Evolutionary conservation across 2,888 invertebrate genomes (phyloP).

Genomic region (Minunthozetes semirufus): DNA sequence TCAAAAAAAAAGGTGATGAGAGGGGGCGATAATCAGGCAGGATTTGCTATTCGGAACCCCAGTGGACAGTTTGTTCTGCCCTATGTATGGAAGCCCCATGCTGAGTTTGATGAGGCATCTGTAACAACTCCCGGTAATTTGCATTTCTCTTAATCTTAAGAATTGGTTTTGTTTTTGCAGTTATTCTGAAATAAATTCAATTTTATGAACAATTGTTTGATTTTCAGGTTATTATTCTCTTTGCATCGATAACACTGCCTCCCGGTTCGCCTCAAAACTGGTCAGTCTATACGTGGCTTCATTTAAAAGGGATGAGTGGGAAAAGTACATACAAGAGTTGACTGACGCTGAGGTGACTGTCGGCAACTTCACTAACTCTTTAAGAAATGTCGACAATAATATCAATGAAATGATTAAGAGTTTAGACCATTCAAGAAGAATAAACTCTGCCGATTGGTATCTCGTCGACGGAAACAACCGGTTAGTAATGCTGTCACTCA

Average conservation of each 20-base stretch:
- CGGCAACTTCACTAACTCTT: constrained; percentile 67
- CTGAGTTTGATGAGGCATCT: constrained; percentile 77
- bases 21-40: constrained; percentile 90
- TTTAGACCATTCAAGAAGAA: constrained; percentile 70
- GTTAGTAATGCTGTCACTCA: constrained; percentile 57
- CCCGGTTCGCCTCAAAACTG: constrained; percentile 78
- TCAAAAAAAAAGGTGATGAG: constrained; percentile 88
- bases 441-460: constrained; percentile 74
- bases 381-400: constrained; percentile 43
- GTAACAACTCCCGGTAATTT: constrained; percentile 57
- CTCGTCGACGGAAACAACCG: constrained; percentile 69
- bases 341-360: constrained; percentile 79
- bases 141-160: neutral
- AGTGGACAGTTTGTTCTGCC: constrained; percentile 75
- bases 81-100: constrained; percentile 80
- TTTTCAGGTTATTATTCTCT: constrained; percentile 68
- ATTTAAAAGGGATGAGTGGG: constrained; percentile 87
- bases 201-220: neutral
- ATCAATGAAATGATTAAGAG: constrained; percentile 61
- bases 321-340: constrained; percentile 78
- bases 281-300: constrained; percentile 85
- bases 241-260: constrained; percentile 88
- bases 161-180: neutral
- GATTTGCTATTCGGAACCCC: constrained; percentile 80
- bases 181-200: neutral